A percentile compares a stretch with the other conserved stretches of the same genome.
Evolutionary conservation across 2,888 invertebrate genomes (phyloP).

Genomic region (Dryadula phaetusa): DNA sequence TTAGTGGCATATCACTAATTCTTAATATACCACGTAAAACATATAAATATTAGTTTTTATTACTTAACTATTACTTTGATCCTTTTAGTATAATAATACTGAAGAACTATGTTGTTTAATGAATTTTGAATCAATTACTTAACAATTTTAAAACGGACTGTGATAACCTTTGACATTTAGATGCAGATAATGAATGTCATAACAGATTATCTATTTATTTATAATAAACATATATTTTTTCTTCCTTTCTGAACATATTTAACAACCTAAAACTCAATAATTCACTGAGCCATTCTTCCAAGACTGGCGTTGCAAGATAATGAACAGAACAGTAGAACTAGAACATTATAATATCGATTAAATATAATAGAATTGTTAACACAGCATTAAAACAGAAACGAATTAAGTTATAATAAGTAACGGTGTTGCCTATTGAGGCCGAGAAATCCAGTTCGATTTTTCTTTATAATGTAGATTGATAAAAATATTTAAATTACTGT

Average conservation of each 20-base stretch:
- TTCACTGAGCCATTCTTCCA: neutral
- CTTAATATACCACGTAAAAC: too few relatives aligned
- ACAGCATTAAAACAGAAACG: constrained; percentile 33
- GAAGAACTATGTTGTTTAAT: neutral
- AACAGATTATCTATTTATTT: neutral
- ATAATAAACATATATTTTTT: neutral
- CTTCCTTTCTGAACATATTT: too few relatives aligned
- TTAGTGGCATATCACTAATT: too few relatives aligned
- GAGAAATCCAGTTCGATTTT: constrained; percentile 35
- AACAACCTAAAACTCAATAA: neutral
- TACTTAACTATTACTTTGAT: too few relatives aligned
- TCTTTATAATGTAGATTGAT: constrained; percentile 31
- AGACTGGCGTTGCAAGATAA: neutral
- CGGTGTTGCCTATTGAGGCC: constrained; percentile 33
- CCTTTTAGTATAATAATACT: too few relatives aligned
- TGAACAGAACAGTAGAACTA: neutral
- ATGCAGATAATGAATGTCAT: neutral
- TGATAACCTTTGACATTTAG: neutral
- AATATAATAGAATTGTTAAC: constrained; percentile 22
- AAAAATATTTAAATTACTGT: constrained; percentile 37
- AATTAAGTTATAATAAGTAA: constrained; percentile 35
- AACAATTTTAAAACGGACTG: neutral
- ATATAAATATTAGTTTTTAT: too few relatives aligned
- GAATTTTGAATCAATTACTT: neutral
- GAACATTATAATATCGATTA: constrained; percentile 22